Base-by-base conservation (phyloP, 2,888 invertebrate species). In the Diabrotica balteata region DNA sequence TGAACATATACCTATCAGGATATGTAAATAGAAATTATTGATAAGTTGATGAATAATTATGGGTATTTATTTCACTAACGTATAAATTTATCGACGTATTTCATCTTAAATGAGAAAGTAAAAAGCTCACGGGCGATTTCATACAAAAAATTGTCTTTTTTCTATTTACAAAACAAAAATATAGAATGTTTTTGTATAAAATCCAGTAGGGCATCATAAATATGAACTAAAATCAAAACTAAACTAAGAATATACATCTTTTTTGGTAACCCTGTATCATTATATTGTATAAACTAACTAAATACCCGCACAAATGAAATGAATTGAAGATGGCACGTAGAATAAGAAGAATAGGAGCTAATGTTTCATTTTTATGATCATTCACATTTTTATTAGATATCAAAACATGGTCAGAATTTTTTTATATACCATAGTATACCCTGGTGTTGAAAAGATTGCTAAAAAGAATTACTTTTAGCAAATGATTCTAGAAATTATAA, bases 241-340 rank as follows among this genome's bases (percentile, higher is more conserved):
- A 73, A 75, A 73, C 73, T 65, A 76, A 78, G 75, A 79, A 75
- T 68, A 68, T 68, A 67, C 68, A 68, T 65, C 73, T 75, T 73
- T 72, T 77, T 68, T 79, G 79, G 79, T 79, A 80, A 83, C 82
- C 83, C 82, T 82, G 83, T 82, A 76, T 78, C 73, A 76, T 73
- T 62, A 72, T 71, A 73, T 54, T 65, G 69, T 67, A 73, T 69
- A 73, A 73, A 66, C 72, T 70, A 73, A 72, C 72, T 71, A 74
- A 76, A 75, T 73, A 77, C 76, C 77, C 75, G 76, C 74, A 73
- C 68, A 70, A 46, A 57, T 69, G 67, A 67, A 67, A 73, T 64
- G 71, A 70, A 67, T 69, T 55, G 50, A 60, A 72, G 74, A 77
- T 76, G 77, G 77, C 78, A 76, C 76, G 70, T 75, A 74, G 73